These are phyloP conservation scores for Dynastes grantii DNA, from an alignment of 2,888 invertebrate species.

Conservation along the genomic window DNA sequence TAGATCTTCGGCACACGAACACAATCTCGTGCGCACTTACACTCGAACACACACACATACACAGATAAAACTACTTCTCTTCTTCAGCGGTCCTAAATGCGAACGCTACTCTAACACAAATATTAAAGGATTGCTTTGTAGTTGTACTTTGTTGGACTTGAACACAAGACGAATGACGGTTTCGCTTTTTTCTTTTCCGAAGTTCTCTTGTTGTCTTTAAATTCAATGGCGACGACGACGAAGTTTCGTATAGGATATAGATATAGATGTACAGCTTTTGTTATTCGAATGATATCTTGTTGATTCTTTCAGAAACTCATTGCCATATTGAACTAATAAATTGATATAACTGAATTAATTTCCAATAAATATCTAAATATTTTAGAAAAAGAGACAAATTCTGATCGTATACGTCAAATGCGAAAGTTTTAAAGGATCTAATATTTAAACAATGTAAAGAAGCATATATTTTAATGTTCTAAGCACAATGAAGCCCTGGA, in stretches of 20 bases:
- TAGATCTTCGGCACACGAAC: slow-evolving; percentile 6
- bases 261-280: not conserved
- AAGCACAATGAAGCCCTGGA: no score
- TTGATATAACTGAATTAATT: no score
- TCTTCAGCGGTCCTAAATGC: slow-evolving; percentile 36
- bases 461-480: no score
- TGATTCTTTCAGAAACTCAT: not conserved
- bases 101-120: slow-evolving; percentile 42
- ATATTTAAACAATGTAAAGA: no score
- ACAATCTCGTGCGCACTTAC: slow-evolving; percentile 12
- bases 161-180: slow-evolving; percentile 40
- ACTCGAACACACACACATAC: not conserved
- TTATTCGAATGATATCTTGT: not conserved
- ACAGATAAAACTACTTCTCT: slow-evolving; percentile 29
- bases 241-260: not conserved
- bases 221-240: slow-evolving; percentile 4
- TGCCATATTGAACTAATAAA: no score
- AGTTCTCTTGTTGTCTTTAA: slow-evolving; percentile 27
- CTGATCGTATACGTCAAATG: no score
- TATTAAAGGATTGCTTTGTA: slow-evolving; percentile 46
- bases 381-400: no score
- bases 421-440: no score
- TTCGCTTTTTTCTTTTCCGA: slow-evolving; percentile 18
- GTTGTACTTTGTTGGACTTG: slow-evolving; percentile 43
- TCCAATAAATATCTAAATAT: no score